Evolutionary conservation across 2,888 invertebrate species (phyloP), one percentile per base, ranked within the genome.

Genomic region (Agrochola circellaris): DNA sequence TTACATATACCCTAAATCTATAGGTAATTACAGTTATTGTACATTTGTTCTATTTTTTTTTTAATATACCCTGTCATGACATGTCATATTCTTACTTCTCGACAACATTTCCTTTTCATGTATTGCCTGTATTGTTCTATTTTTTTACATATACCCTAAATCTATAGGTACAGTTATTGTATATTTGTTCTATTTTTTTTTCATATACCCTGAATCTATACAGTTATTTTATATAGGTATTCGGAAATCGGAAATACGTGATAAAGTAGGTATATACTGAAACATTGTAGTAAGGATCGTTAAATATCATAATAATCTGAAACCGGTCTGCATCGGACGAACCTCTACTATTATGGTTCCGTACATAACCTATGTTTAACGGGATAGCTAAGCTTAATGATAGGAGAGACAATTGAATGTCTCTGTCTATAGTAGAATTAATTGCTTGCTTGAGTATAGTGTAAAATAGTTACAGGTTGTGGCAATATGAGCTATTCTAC

Each of bases 301-400:
- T 75, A 75, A 78, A 76, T 79, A 92, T 88, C 77, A 85, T 81
- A 87, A 87, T 89, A 88, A 89, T 90, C 82, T 82, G 74, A 79
- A 84, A 90, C 90, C 89, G 89, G 88, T 87, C 76, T 76, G 85
- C 85, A 75, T 81, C 75, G 56, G 64, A 78, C 58, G 71, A 75
- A 67, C 62, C 62, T 77, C 62, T 74, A 72, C 62, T 81, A 84
- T 73, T 71, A 81, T 75, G 80, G 84, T 86, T 86, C 79, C 74
- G 81, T 82, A 84, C 73, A 65, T 66, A 84, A 65, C 64, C 74
- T 76, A 75, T 87, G 66, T 54, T 80, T 80, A 80, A 81, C 66
- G 70, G 65, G 65, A 70, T 51, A 56, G 34, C 64, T 70, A 62
- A 54, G 26, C 54, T 78, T 82, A 86, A 86, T 81, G 61, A 84